phyloP scores from a whole-genome alignment of 2,113 vertebrate species.

The Periophthalmodon schlosseri region DNA sequence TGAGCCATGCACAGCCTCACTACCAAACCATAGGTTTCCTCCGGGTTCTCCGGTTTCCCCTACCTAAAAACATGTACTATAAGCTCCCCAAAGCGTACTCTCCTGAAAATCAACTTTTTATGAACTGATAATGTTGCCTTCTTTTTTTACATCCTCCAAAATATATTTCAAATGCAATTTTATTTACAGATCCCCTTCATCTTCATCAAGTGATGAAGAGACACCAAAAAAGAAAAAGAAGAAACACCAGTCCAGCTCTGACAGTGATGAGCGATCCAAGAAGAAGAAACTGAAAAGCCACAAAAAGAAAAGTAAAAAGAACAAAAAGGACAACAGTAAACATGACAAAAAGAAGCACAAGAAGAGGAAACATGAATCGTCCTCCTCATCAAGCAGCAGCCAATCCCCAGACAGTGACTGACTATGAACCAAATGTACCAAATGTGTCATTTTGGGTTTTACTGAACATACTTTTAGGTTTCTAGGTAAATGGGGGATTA shows the following conservation, averaged over 20 bases:
- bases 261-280: slow-evolving; percentile 79
- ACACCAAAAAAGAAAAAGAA: slow-evolving; percentile 62
- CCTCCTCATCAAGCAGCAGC: slow-evolving; percentile 79
- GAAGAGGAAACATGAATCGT: slow-evolving; percentile 77
- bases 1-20: too few relatives aligned
- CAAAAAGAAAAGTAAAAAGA: slow-evolving; percentile 91
- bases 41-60: too few relatives aligned
- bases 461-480: neutral
- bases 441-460: neutral
- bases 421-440: slow-evolving; percentile 9
- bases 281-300: slow-evolving; percentile 86
- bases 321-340: slow-evolving; percentile 81
- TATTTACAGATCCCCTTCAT: slow-evolving; percentile 47
- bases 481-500: neutral
- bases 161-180: neutral
- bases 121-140: neutral
- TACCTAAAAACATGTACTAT: too few relatives aligned
- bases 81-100: too few relatives aligned
- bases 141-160: neutral
- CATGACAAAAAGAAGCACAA: slow-evolving; percentile 86
- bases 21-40: too few relatives aligned
- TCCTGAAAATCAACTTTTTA: neutral
- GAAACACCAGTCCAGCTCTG: slow-evolving; percentile 77
- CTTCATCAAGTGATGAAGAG: slow-evolving; percentile 51
- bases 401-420: slow-evolving; percentile 83